Conservation (phyloP, 2,113 vertebrate genomes). For the Plecturocebus donacophilus region DNA sequence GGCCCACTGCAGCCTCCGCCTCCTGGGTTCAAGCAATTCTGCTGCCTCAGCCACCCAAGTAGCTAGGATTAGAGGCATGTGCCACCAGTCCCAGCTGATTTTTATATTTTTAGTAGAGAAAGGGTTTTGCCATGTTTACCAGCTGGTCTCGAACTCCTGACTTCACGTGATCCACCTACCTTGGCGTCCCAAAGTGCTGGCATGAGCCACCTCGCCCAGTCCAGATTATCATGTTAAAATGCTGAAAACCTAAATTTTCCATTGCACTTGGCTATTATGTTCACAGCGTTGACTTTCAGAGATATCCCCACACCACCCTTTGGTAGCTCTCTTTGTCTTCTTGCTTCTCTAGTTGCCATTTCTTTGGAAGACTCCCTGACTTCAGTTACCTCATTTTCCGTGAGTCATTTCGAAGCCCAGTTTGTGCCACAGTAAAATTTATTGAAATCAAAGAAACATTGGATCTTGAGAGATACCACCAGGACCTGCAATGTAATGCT, state of each 20-base stretch:
- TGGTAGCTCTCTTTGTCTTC: fast-evolving
- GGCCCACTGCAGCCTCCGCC: neutral
- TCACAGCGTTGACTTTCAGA: neutral
- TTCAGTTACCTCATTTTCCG: neutral
- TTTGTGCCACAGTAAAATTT: neutral
- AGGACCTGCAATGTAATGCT: neutral
- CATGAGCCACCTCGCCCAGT: neutral
- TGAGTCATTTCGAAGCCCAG: neutral
- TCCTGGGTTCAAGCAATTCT: neutral
- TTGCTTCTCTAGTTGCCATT: neutral
- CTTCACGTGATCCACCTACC: neutral
- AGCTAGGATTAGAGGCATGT: neutral
- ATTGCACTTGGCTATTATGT: neutral
- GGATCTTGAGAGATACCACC: neutral
- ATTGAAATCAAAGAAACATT: neutral
- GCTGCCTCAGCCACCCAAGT: neutral
- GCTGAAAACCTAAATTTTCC: neutral
- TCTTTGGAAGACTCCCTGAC: neutral
- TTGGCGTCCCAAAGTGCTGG: neutral
- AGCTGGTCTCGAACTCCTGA: neutral
- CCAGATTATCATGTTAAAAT: neutral
- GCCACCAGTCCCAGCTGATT: neutral
- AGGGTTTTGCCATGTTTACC: neutral
- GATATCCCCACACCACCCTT: fast-evolving
- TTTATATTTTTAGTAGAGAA: neutral